These are phyloP conservation scores for Ochropleura plecta DNA, from an alignment of 2,888 invertebrate genomes.

Conservation along the genomic window DNA sequence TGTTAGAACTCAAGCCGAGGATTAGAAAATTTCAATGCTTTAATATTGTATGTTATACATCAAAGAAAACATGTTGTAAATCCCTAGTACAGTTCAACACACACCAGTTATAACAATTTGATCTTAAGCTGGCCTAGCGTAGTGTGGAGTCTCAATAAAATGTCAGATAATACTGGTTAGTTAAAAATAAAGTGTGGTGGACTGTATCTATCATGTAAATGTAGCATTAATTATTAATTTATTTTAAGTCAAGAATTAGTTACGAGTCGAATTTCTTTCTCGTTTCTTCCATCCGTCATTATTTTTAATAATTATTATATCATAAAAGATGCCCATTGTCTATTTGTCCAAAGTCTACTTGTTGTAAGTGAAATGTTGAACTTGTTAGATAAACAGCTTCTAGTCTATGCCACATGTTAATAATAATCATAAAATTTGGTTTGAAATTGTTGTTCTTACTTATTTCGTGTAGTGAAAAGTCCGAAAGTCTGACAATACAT, in stretches of 20 bases:
- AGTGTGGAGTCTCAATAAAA: neutral
- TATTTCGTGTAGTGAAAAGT: neutral
- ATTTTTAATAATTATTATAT: neutral
- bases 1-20: neutral
- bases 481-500: neutral
- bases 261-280: neutral
- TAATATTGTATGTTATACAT: conserved; percentile 17
- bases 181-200: neutral
- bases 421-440: neutral
- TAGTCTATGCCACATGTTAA: conserved; percentile 26
- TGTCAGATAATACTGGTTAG: neutral
- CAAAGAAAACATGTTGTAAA: neutral
- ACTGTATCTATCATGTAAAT: neutral
- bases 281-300: neutral
- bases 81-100: neutral
- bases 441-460: neutral
- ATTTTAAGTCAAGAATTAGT: neutral
- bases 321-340: neutral
- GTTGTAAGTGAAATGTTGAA: neutral
- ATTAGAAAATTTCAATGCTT: conserved; percentile 8
- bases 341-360: neutral
- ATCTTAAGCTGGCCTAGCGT: neutral
- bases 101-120: neutral
- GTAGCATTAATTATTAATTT: conserved; percentile 5
- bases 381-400: neutral